Percentiles rank a stretch among this genome's conserved stretches.
Evolutionary conservation across 1,140 invertebrate genomes (phyloP).

Genomic region (Dendroctonus valens): DNA sequence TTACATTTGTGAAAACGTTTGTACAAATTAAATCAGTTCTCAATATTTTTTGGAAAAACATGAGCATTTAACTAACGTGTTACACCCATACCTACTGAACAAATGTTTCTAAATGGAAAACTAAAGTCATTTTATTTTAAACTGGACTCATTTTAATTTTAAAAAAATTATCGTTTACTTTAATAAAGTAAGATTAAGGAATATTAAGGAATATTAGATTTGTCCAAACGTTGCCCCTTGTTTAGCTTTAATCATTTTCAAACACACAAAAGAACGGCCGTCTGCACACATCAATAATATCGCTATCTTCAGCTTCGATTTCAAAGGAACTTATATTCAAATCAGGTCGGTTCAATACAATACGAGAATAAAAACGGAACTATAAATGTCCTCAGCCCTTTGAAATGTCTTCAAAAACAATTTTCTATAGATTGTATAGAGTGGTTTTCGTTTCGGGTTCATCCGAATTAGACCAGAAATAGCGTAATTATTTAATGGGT

Average conservation of each 20-base stretch:
- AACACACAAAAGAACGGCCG: constrained; percentile 1
- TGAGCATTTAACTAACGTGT: too few relatives aligned
- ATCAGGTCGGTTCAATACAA: constrained; percentile 16
- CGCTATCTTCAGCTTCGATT: constrained; percentile 17
- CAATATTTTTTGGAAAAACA: too few relatives aligned
- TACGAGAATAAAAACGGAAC: constrained; percentile 10
- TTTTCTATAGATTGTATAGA: constrained; percentile 20
- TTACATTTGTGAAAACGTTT: too few relatives aligned
- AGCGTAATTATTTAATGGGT: too few relatives aligned
- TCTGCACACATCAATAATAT: constrained; percentile 12
- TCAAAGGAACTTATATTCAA: constrained; percentile 22
- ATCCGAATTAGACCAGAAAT: not conserved
- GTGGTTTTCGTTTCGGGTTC: constrained; percentile 3
- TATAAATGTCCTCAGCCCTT: constrained; percentile 17
- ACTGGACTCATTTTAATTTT: too few relatives aligned
- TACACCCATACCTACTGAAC: too few relatives aligned
- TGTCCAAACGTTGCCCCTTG: not conserved
- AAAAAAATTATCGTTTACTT: too few relatives aligned
- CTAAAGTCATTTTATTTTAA: too few relatives aligned
- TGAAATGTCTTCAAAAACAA: constrained; percentile 15
- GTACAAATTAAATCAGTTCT: too few relatives aligned
- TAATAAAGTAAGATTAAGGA: too few relatives aligned
- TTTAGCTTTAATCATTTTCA: not conserved
- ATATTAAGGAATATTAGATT: too few relatives aligned
- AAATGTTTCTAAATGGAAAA: too few relatives aligned